Evolutionary conservation across 1,140 invertebrate genomes (phyloP).

Genomic region (Heterodera schachtii): DNA sequence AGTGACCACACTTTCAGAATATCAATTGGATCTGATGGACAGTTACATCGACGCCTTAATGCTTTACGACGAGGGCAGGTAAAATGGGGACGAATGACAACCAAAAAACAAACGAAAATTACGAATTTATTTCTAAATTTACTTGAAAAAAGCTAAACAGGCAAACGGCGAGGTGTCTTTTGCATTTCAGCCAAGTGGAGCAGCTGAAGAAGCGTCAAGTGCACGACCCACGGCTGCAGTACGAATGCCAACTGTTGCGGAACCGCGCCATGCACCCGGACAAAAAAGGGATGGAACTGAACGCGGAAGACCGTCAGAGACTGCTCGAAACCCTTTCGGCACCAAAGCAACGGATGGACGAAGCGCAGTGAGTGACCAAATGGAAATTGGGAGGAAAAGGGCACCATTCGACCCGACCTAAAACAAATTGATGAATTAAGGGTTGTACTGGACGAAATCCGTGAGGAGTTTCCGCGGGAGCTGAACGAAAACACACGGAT

Average conservation of each 20-base stretch:
- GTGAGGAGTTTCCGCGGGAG: slow-evolving; percentile 26
- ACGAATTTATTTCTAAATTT: no score
- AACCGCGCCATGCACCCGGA: slow-evolving; percentile 38
- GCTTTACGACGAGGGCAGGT: slow-evolving; percentile 30
- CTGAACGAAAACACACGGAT: slow-evolving; percentile 29
- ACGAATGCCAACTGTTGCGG: slow-evolving; percentile 34
- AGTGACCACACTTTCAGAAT: slow-evolving; percentile 22
- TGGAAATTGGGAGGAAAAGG: background rate
- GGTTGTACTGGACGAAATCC: slow-evolving; percentile 24
- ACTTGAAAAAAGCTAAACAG: no score
- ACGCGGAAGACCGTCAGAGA: slow-evolving; percentile 24
- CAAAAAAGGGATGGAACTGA: slow-evolving; percentile 12
- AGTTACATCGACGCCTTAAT: slow-evolving; percentile 37
- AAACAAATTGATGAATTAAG: background rate
- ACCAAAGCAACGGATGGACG: slow-evolving; percentile 32
- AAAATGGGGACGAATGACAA: background rate
- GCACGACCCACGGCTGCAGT: slow-evolving; percentile 27
- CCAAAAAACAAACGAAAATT: no score
- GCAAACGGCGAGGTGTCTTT: background rate
- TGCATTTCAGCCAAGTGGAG: slow-evolving; percentile 24
- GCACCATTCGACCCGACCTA: background rate
- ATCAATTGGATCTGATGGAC: slow-evolving; percentile 39
- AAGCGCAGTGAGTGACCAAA: slow-evolving; percentile 21
- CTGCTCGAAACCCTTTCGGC: slow-evolving; percentile 39
- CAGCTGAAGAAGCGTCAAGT: slow-evolving; percentile 16